Percentiles rank a stretch among this genome's conserved stretches.
Evolutionary conservation across 2,113 vertebrate species (phyloP).

Genomic region (Crotalus viridis): DNA sequence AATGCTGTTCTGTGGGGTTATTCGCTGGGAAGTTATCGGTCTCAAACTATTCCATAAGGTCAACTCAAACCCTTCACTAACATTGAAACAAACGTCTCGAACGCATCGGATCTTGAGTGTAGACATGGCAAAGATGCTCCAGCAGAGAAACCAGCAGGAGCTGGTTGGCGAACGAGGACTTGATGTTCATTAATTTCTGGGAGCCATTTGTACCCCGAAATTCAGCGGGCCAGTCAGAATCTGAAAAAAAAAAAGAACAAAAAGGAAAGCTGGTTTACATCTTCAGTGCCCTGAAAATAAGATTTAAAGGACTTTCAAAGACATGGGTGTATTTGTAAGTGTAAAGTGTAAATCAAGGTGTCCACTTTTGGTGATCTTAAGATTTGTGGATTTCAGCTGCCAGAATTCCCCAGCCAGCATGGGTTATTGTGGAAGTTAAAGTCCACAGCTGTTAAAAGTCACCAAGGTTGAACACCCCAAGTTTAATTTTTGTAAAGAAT

Average conservation of each 20-base stretch:
- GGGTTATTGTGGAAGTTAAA: neutral
- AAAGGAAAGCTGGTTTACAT: accelerated
- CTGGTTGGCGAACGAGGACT: conserved; percentile 90
- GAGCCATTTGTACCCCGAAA: conserved; percentile 76
- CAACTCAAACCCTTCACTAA: conserved; percentile 60
- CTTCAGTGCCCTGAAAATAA: neutral
- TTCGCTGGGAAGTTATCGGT: neutral
- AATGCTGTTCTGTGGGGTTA: neutral
- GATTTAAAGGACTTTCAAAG: neutral
- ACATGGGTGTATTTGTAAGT: too few species aligned
- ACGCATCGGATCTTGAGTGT: conserved; percentile 81
- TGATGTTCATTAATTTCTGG: conserved; percentile 77
- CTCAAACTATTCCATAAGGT: neutral
- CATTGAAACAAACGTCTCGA: conserved; percentile 88
- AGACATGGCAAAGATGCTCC: conserved; percentile 91
- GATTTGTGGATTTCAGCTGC: neutral
- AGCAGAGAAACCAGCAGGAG: conserved; percentile 89
- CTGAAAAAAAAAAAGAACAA: conserved; percentile 62
- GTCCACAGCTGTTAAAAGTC: neutral
- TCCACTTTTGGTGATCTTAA: neutral
- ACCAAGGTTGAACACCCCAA: neutral
- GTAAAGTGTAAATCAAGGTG: too few species aligned
- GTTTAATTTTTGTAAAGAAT: neutral
- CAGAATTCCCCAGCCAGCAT: neutral
- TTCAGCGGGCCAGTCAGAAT: conserved; percentile 82